Evolutionary conservation across 2,888 invertebrate species (phyloP), one percentile per base, ranked within the genome.

Genomic region (Phortica magna): DNA sequence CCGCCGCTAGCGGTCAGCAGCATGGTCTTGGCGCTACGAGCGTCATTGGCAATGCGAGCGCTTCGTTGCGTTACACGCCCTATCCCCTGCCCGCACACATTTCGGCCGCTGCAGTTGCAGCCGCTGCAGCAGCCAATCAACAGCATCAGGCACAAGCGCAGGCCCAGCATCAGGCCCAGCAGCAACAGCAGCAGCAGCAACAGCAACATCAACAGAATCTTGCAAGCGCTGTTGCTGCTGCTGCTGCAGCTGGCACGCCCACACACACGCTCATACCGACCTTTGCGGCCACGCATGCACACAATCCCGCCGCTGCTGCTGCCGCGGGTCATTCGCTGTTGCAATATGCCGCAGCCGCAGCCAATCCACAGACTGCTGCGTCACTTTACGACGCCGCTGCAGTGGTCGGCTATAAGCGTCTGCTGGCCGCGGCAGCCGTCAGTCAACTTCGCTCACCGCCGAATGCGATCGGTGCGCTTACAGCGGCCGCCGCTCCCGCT

Each of bases 311-410:
- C 12, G 84, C 89, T 71, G 82, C 83, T 61, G 84, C 84, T 48
- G 83, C 84, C 73, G 85, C 79, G 42, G 92, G 93, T 80, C 92
- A 92, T 19, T 91, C 93, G 3, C 90, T 93, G 75, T 89, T 93
- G 88, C 93, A 89, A 82, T 93, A 95, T 91, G 93, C 95, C 89
- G 93, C 95, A 64, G 92, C 94, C 86, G 94, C 94, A 65, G 94
- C 94, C 82, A 93, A 94, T 85, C 94, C 93, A 79, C 93, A 93
- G 87, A 85, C 76, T 7, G 93, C 93, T 12, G 84, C 83, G 74
- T 95, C 80, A 89, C 94, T 89, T 93, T 94, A 87, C 12, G 92
- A 92, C 81, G 91, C 92, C 19, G 91, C 92, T 7, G 91, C 92
- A 48, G 84, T 91, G 53, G 88, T 91, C 61, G 90, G 91, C 77